Conservation (phyloP, 1,140 invertebrate species). For the Pseudomyrmex pallidus region DNA sequence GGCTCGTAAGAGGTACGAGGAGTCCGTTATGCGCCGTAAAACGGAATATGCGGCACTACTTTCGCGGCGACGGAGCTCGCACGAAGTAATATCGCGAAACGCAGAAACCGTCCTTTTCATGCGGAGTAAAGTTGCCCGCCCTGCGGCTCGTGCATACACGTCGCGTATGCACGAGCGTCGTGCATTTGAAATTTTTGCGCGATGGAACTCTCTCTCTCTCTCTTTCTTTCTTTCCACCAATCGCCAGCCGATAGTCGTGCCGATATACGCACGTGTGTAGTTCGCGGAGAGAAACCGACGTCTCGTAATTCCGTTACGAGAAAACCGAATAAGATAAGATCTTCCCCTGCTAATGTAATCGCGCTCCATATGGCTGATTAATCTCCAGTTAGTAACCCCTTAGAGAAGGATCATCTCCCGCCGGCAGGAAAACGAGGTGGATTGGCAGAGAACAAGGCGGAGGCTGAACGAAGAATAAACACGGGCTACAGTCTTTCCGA, state of each 20-base stretch:
- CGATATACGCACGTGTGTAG: not conserved
- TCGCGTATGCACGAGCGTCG: conserved; percentile 1
- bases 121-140: conserved; percentile 23
- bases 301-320: conserved; percentile 75
- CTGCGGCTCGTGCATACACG: not conserved
- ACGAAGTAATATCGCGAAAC: conserved; percentile 77
- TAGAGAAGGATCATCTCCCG: conserved; percentile 75
- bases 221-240: too few relatives aligned
- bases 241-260: conserved; percentile 3
- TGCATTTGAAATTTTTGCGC: not conserved
- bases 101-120: conserved; percentile 51
- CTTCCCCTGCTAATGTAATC: conserved; percentile 79
- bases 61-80: conserved; percentile 64
- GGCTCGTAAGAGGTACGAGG: conserved; percentile 65
- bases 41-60: conserved; percentile 78
- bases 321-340: conserved; percentile 82
- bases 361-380: conserved; percentile 82
- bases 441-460: conserved; percentile 49
- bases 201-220: not conserved
- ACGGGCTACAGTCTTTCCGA: conserved; percentile 32
- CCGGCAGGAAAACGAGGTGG: conserved; percentile 14
- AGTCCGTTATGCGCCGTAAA: conserved; percentile 77
- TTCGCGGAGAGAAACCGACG: conserved; percentile 15
- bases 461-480: conserved; percentile 72
- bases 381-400: conserved; percentile 76